Evolutionary conservation across 2,888 invertebrate genomes (phyloP).

Genomic region (Cheiracanthium punctorium): DNA sequence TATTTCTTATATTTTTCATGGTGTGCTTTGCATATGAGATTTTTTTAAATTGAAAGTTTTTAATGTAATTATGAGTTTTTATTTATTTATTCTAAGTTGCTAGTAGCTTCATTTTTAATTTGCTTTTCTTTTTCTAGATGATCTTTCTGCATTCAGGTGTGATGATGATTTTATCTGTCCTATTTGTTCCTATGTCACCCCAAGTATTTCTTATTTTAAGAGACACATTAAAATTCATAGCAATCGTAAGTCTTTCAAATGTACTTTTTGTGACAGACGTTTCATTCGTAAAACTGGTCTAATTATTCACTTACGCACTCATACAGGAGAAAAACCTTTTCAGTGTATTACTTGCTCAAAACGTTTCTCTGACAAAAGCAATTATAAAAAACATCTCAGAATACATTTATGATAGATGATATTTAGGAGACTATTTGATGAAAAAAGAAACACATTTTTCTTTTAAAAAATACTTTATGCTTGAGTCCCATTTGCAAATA

Average conservation of each 20-base stretch:
- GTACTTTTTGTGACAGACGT: neutral
- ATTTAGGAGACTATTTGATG: too few species aligned
- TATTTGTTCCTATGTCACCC: neutral
- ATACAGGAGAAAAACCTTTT: constrained; percentile 4
- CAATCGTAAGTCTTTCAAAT: neutral
- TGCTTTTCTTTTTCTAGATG: neutral
- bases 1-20: too few species aligned
- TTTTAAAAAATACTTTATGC: too few species aligned
- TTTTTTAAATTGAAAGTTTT: too few species aligned
- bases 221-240: neutral
- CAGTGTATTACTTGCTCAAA: neutral
- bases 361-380: neutral
- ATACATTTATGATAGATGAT: too few species aligned
- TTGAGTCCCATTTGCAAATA: too few species aligned
- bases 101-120: too few species aligned
- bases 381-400: neutral
- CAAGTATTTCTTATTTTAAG: neutral
- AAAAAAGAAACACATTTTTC: too few species aligned
- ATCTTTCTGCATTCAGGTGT: neutral
- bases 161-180: neutral
- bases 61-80: too few species aligned
- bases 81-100: too few species aligned
- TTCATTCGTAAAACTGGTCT: neutral
- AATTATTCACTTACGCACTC: neutral
- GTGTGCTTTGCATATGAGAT: too few species aligned